These are phyloP conservation scores for Acrossocheilus fasciatus DNA, from an alignment of 2,797 vertebrate genomes.

Conservation along the genomic window DNA sequence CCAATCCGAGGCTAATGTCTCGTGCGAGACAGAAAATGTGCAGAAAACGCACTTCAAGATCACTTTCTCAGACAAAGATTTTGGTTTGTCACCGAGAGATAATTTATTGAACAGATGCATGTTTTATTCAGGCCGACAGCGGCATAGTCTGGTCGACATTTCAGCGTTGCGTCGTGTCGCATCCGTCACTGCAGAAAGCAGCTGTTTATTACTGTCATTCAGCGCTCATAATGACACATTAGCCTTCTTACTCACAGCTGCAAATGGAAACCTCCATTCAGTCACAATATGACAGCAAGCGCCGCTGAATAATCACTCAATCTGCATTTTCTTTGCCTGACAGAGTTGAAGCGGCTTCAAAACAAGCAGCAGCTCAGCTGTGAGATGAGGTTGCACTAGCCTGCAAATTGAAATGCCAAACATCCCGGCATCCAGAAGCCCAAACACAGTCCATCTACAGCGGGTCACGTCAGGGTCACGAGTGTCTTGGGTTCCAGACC, in stretches of 20 bases:
- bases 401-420: conserved; percentile 35
- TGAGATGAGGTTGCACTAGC: conserved; percentile 10
- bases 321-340: neutral
- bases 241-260: conserved; percentile 71
- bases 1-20: neutral
- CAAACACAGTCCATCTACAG: conserved; percentile 19
- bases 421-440: neutral
- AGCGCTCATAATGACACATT: conserved; percentile 71
- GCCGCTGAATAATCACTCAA: conserved; percentile 5
- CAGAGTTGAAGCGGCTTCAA: neutral
- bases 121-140: conserved; percentile 77
- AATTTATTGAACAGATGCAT: conserved; percentile 79
- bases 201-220: conserved; percentile 82
- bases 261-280: conserved; percentile 70
- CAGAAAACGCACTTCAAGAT: neutral
- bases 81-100: conserved; percentile 67
- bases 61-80: conserved; percentile 4
- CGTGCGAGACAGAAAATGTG: neutral
- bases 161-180: conserved; percentile 50
- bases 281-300: conserved; percentile 36
- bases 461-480: conserved; percentile 8
- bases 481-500: conserved; percentile 71
- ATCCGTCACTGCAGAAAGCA: conserved; percentile 61
- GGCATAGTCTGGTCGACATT: conserved; percentile 75
- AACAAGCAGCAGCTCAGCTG: conserved; percentile 13